Evolutionary conservation across 2,113 vertebrate species (phyloP), one percentile per base, ranked within the genome.

Genomic region (Rhinopomastus cyanomelas): DNA sequence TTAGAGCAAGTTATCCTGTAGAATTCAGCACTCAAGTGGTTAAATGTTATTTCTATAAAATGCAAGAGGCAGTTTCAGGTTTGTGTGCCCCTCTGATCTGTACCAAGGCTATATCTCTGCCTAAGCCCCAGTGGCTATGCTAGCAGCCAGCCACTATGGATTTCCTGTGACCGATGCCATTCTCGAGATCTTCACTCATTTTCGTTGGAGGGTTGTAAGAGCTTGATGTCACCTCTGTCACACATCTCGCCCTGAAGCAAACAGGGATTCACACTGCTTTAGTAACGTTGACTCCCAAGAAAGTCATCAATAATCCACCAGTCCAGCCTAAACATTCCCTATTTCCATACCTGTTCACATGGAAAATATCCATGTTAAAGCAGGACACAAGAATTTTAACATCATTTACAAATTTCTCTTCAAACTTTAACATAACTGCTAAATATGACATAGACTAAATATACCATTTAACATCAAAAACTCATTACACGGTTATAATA

Each of bases 241-340:
- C 99, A 99, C 99, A 99, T 99, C 98, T 99, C 98, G 98, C 99
- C 99, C 99, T 99, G 99, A 99, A 99, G 99, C 99, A 99, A 99
- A 99, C 99, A 99, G 99, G 99, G 99, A 99, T 99, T 99, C 98
- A 99, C 98, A 99, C 98, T 98, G 98, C 99, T 99, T 98, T 99
- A 99, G 99, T 99, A 99, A 99, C 98, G 98, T 98, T 98, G 98
- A 98, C 96, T 99, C 98, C 98, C 98, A 99, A 98, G 97, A 97
- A 98, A 98, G 98, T 96, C 98, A 98, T 98, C 97, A 96, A 97
- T 97, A 98, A 98, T 97, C 98, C 96, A 98, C 98, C 96, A 98
- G 97, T 98, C 98, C 98, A 98, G 96, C 98, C 98, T 98, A 98
- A 97, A 98, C 95, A 98, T 97, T 98, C 96, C 97, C 97, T 98